Evolutionary conservation across 2,113 vertebrate genomes (phyloP).

Genomic region (Microcebus griseorufus): DNA sequence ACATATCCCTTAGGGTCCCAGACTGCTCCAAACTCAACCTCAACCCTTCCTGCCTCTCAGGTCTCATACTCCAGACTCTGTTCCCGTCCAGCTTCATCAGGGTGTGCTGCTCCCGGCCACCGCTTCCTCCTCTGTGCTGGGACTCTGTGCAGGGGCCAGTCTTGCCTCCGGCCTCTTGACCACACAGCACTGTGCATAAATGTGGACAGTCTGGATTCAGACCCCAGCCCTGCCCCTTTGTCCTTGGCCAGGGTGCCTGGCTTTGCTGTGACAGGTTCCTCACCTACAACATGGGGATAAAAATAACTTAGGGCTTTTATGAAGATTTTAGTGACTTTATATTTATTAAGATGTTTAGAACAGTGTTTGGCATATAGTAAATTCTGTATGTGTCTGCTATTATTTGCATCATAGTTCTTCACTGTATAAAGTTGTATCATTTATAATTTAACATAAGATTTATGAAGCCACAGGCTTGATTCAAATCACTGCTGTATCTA

Average conservation of each 20-base stretch:
- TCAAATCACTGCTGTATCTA: not conserved
- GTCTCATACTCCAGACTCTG: not conserved
- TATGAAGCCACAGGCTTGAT: not conserved
- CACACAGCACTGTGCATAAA: not conserved
- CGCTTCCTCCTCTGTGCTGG: rapidly evolving
- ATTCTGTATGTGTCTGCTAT: not conserved
- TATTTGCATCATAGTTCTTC: not conserved
- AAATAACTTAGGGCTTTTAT: not conserved
- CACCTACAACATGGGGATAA: not conserved
- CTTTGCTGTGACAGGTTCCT: not conserved
- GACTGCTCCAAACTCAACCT: not conserved
- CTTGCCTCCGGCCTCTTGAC: not conserved
- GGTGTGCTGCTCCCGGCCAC: not conserved
- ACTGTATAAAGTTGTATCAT: not conserved
- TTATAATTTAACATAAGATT: not conserved
- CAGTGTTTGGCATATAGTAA: not conserved
- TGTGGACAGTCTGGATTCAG: not conserved
- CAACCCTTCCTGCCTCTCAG: not conserved
- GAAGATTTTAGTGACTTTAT: not conserved
- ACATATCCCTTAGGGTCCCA: not conserved
- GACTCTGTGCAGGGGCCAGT: no score
- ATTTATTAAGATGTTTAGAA: not conserved
- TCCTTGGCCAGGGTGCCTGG: not conserved
- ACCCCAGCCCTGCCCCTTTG: not conserved
- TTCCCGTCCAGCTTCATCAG: not conserved